These are phyloP conservation scores for Nerophis ophidion DNA, from an alignment of 2,113 vertebrate genomes.

Conservation along the genomic window DNA sequence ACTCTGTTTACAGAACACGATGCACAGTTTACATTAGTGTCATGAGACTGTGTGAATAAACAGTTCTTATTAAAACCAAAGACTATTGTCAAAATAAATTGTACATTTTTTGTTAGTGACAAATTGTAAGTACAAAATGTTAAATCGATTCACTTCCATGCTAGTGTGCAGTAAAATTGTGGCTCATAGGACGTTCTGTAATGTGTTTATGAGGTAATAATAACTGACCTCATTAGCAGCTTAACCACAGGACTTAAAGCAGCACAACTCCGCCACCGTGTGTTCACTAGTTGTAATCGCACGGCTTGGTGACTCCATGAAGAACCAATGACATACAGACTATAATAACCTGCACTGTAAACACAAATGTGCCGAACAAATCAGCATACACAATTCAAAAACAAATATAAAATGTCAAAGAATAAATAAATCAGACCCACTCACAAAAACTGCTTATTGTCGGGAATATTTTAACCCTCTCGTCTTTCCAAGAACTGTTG, in stretches of 20 bases:
- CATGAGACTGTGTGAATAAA: conserved; percentile 17
- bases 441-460: too few species aligned
- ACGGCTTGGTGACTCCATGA: not conserved
- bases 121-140: not conserved
- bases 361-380: too few species aligned
- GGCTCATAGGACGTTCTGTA: not conserved
- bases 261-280: conserved; percentile 48
- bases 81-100: conserved; percentile 39
- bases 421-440: too few species aligned
- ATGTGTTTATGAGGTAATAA: conserved; percentile 4
- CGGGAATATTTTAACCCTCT: too few species aligned
- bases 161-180: not conserved
- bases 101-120: conserved; percentile 24
- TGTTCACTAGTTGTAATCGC: conserved; percentile 46
- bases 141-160: conserved; percentile 11
- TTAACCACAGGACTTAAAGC: not conserved
- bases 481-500: too few species aligned
- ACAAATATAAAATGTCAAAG: too few species aligned
- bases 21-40: conserved; percentile 25
- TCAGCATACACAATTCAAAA: too few species aligned
- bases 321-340: not conserved
- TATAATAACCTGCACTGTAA: not conserved
- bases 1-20: conserved; percentile 22
- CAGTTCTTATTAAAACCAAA: conserved; percentile 11
- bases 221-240: not conserved